Conservation (phyloP, 2,797 vertebrate species). For the Picus viridis region DNA sequence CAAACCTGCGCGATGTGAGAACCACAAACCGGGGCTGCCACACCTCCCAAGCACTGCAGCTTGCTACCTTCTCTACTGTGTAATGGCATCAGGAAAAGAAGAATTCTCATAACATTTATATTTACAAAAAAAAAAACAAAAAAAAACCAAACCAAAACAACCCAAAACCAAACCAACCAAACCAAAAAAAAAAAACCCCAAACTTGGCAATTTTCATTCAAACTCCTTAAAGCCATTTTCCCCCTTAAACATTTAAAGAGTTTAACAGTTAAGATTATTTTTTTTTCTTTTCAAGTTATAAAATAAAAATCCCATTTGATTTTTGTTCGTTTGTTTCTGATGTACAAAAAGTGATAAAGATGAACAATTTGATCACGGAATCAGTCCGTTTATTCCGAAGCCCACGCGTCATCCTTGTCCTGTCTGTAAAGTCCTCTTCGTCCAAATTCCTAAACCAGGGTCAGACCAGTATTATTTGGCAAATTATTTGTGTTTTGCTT, state of each 20-base stretch:
- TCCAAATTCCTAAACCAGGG: constrained; percentile 80
- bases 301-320: constrained; percentile 97
- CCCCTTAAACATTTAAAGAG: constrained; percentile 91
- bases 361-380: constrained; percentile 90
- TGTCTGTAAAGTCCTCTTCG: constrained; percentile 75
- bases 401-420: constrained; percentile 80
- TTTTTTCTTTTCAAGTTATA: constrained; percentile 85
- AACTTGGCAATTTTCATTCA: constrained; percentile 86
- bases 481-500: constrained; percentile 74
- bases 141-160: too few species aligned
- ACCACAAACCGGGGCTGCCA: constrained; percentile 67
- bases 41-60: constrained; percentile 73
- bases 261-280: constrained; percentile 89
- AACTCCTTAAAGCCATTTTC: constrained; percentile 96
- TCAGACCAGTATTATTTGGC: constrained; percentile 87
- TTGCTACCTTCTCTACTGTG: constrained; percentile 95
- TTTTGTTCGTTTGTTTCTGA: constrained; percentile 83
- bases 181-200: too few species aligned
- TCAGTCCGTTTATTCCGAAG: constrained; percentile 82
- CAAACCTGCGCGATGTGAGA: constrained; percentile 57
- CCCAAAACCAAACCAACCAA: too few species aligned
- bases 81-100: constrained; percentile 89
- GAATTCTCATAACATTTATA: constrained; percentile 88
- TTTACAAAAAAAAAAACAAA: constrained; percentile 88
- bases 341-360: constrained; percentile 99